Evolutionary conservation across 2,888 invertebrate genomes (phyloP), one percentile per base, ranked within the genome.

Genomic region (Cistogaster globosa): DNA sequence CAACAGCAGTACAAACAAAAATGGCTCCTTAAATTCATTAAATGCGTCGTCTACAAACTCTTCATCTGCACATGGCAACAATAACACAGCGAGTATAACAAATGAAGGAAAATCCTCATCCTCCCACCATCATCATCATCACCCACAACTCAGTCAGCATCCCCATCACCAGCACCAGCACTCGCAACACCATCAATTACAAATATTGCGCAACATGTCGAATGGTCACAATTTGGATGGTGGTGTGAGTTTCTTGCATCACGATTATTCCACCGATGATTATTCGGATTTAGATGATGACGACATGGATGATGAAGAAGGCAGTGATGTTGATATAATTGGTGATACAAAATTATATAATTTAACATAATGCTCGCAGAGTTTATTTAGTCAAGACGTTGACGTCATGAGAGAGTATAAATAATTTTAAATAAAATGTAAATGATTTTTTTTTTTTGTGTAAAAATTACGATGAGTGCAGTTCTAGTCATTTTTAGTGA

Each of bases 241-340:
- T 45, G 86, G 82, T n/a, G 86, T 78, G 55, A 84, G 86, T 58
- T 87, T 86, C 57, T 62, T 88, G 60, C 87, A 87, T 36, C 90
- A 91, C 69, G 92, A 92, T 45, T 90, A 92, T 83, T 92, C 92
- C 11, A 92, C 92, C 45, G 93, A 93, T 79, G 92, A 91, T 79
- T 91, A 92, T 81, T 91, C 92, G 4, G 92, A 92, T 69, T 84
- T 90, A 36, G 91, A 91, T 77, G 91, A 90, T 65, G 90, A 87
- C 14, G 85, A 90, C 22, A 88, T 89, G 80, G 90, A 89, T 53
- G 90, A 89, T n/a, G 92, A 91, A 14, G 92, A 92, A 62, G 91
- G 91, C 74, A 92, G 92, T 74, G 93, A 93, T 87, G 93, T 93
- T 65, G 93, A 93, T 85, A 93, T 93, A 86, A 89, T 93, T 26